Conservation (phyloP, 2,113 vertebrate genomes). For the Caracal caracal region DNA sequence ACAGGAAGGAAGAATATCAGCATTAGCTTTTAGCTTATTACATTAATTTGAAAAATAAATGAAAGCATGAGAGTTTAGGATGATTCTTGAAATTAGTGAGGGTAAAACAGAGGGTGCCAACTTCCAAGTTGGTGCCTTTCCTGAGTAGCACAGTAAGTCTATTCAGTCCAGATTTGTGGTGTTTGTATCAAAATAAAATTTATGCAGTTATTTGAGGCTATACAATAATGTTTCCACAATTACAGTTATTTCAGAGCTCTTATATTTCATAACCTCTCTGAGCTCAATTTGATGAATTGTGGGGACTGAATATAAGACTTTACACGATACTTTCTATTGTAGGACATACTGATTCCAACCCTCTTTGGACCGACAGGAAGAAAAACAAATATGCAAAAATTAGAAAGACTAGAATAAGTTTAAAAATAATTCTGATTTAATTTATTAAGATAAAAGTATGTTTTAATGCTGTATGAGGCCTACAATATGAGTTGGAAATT, state of each 20-base stretch:
- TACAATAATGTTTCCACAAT: conserved; percentile 23
- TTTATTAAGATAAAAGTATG: conserved; percentile 46
- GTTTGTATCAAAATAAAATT: conserved; percentile 15
- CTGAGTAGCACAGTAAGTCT: neutral
- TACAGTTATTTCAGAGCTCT: conserved; percentile 19
- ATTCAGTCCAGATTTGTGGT: neutral
- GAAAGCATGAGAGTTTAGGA: neutral
- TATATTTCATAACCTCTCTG: neutral
- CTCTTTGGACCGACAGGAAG: neutral
- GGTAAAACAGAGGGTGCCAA: conserved; percentile 23
- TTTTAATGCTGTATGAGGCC: conserved; percentile 28
- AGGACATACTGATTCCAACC: neutral
- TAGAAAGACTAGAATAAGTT: conserved; percentile 36
- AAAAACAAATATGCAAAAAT: conserved; percentile 52
- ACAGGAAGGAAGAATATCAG: neutral
- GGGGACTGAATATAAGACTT: neutral
- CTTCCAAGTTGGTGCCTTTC: conserved; percentile 40
- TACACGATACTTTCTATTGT: neutral
- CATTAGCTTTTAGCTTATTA: neutral
- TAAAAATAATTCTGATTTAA: conserved; percentile 10
- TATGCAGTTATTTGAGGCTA: conserved; percentile 15
- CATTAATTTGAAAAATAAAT: neutral
- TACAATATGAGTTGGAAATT: neutral
- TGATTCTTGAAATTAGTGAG: conserved; percentile 24
- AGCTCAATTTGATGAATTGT: conserved; percentile 5